Evolutionary conservation across 2,113 vertebrate species (phyloP).

Genomic region (Azemiops feae): DNA sequence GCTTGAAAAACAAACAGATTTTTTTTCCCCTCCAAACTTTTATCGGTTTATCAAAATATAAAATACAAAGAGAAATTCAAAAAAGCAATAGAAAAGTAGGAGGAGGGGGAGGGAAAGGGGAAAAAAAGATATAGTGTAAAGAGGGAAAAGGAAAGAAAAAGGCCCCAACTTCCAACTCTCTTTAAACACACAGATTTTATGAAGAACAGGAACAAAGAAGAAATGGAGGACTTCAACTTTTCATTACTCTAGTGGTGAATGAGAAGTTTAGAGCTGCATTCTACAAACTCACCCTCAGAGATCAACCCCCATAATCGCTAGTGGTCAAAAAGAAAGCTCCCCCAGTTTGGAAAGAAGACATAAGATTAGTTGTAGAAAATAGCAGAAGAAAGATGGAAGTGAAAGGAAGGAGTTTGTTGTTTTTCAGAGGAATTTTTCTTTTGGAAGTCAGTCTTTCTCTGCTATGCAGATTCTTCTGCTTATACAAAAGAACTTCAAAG

Average conservation of each 20-base stretch:
- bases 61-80: too few species aligned
- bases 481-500: background rate
- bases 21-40: too few species aligned
- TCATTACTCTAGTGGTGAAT: background rate
- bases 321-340: background rate
- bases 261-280: slow-evolving; percentile 1
- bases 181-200: background rate
- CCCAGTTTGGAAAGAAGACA: background rate
- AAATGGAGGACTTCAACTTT: background rate
- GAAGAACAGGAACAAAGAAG: background rate
- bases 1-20: background rate
- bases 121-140: too few species aligned
- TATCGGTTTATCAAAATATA: too few species aligned
- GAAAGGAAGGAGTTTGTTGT: background rate
- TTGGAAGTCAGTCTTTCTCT: background rate
- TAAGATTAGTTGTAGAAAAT: background rate
- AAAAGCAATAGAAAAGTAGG: too few species aligned
- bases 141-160: too few species aligned
- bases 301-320: background rate
- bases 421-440: slow-evolving; percentile 14
- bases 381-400: background rate
- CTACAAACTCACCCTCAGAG: background rate
- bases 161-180: too few species aligned
- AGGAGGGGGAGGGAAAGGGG: too few species aligned
- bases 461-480: background rate